phyloP scores from a whole-genome alignment of 2,797 vertebrate genomes.

The Hydrocynus forskahlii region DNA sequence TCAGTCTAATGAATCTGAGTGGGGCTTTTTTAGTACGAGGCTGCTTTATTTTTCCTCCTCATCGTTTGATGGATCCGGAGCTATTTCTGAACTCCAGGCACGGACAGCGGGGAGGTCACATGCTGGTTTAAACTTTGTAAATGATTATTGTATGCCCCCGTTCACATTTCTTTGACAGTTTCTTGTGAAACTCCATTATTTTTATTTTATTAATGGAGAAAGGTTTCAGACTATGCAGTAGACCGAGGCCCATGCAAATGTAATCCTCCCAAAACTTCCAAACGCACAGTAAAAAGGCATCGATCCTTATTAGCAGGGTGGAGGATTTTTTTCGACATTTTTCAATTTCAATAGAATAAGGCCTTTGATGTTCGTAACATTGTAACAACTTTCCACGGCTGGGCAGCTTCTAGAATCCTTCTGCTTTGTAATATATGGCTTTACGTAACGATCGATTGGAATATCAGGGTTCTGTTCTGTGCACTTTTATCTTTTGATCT shows the following conservation, averaged over 20 bases:
- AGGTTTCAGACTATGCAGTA: too few species aligned
- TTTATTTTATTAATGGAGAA: too few species aligned
- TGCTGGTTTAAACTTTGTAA: constrained; percentile 44
- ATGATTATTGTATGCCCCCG: constrained; percentile 20
- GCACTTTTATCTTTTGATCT: too few species aligned
- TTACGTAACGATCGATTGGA: neutral
- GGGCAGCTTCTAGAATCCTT: too few species aligned
- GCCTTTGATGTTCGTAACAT: too few species aligned
- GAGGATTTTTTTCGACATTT: too few species aligned
- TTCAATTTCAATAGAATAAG: too few species aligned
- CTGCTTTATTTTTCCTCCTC: neutral
- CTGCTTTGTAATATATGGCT: neutral
- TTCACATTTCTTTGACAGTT: neutral
- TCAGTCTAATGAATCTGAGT: constrained; percentile 30
- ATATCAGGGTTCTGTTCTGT: constrained; percentile 1
- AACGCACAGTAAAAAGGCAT: too few species aligned
- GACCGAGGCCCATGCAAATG: too few species aligned
- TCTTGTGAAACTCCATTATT: too few species aligned
- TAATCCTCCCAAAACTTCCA: too few species aligned
- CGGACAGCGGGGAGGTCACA: constrained; percentile 25
- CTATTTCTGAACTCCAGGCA: constrained; percentile 12
- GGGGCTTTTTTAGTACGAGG: constrained; percentile 14
- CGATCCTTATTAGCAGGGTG: too few species aligned
- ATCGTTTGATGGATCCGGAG: constrained; percentile 2
- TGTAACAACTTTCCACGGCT: neutral